These are phyloP conservation scores for Lathronympha strigana DNA, from an alignment of 2,888 invertebrate genomes.

Conservation along the genomic window DNA sequence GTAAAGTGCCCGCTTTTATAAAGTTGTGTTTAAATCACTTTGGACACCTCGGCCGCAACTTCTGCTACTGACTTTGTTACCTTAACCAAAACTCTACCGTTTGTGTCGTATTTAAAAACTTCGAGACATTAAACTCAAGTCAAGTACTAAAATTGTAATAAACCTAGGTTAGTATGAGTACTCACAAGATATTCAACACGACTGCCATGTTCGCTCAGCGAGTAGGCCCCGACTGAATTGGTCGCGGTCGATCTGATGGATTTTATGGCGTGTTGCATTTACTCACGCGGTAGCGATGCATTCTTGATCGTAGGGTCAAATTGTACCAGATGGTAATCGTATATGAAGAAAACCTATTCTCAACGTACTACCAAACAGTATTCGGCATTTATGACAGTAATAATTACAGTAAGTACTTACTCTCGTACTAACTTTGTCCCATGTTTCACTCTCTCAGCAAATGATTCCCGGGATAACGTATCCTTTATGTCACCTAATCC, in stretches of 20 bases:
- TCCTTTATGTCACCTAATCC: too few species aligned
- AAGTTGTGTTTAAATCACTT: not conserved
- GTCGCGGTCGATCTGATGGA: conserved; percentile 43
- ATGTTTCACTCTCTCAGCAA: too few species aligned
- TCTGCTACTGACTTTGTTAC: not conserved
- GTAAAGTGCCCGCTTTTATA: too few species aligned
- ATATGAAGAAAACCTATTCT: not conserved
- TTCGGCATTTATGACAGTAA: too few species aligned
- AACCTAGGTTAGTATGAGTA: not conserved
- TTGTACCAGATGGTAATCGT: too few species aligned
- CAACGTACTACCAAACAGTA: not conserved
- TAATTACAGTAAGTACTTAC: too few species aligned
- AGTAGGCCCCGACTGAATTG: conserved; percentile 43
- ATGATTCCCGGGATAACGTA: too few species aligned
- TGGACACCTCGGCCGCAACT: not conserved
- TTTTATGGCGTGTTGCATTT: conserved; percentile 47
- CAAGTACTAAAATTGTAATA: not conserved
- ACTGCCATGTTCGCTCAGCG: conserved; percentile 25
- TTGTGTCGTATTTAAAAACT: too few species aligned
- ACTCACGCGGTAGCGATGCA: conserved; percentile 27
- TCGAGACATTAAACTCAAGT: not conserved
- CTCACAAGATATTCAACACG: conserved; percentile 39
- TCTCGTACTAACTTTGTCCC: too few species aligned
- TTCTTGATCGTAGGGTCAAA: conserved; percentile 43
- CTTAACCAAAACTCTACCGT: not conserved